These are phyloP conservation scores for Brachyistius frenatus DNA, from an alignment of 2,113 vertebrate genomes.

Conservation along the genomic window DNA sequence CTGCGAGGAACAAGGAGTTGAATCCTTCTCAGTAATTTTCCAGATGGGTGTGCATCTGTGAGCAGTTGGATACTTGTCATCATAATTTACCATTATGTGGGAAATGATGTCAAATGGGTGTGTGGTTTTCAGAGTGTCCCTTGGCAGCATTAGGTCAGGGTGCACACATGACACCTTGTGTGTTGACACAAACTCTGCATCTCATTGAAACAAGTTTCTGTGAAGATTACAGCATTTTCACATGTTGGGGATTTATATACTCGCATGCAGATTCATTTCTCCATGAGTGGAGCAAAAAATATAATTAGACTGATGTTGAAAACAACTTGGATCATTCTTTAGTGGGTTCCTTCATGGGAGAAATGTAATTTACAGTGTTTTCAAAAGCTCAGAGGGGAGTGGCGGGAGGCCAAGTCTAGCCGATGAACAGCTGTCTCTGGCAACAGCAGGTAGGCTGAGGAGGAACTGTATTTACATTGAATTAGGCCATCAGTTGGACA, in stretches of 20 bases:
- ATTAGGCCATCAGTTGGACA: constrained; percentile 69
- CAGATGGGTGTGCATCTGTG: constrained; percentile 32
- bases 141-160: constrained; percentile 45
- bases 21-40: constrained; percentile 16
- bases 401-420: constrained; percentile 48
- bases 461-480: constrained; percentile 68
- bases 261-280: background rate
- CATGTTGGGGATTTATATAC: background rate
- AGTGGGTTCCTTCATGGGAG: constrained; percentile 32
- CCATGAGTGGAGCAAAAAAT: background rate
- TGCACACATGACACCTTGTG: constrained; percentile 9
- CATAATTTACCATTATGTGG: constrained; percentile 36
- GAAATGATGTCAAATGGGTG: constrained; percentile 69
- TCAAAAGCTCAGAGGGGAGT: constrained; percentile 58
- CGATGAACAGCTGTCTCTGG: constrained; percentile 70
- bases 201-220: background rate
- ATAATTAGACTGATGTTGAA: background rate
- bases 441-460: constrained; percentile 64
- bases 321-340: constrained; percentile 21
- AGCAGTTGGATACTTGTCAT: constrained; percentile 22
- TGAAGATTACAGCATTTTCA: background rate
- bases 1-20: background rate
- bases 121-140: constrained; percentile 33
- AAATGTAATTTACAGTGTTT: constrained; percentile 55
- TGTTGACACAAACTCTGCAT: background rate